Conservation (phyloP, 2,113 vertebrate genomes). For the Oceanodroma tethys region DNA sequence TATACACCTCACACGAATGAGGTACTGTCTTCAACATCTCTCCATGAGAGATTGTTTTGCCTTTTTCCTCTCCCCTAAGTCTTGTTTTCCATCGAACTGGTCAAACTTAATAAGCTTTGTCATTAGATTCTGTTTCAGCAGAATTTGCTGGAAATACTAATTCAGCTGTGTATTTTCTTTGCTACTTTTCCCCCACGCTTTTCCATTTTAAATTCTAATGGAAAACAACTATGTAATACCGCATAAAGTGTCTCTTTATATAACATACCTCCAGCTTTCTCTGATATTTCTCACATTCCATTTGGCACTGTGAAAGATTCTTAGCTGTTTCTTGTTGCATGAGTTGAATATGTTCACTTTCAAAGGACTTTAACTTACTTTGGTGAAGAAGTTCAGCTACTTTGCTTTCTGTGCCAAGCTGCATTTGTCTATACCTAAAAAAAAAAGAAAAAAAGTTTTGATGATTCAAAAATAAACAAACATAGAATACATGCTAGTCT, state of each 20-base stretch:
- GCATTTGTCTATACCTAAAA: conserved; percentile 87
- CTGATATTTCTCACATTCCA: conserved; percentile 96
- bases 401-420: conserved; percentile 87
- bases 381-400: conserved; percentile 89
- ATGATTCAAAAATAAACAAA: background rate
- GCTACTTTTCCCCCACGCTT: background rate
- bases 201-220: background rate
- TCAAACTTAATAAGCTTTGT: background rate
- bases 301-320: conserved; percentile 89
- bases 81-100: background rate
- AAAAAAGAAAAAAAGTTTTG: background rate
- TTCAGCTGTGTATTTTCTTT: background rate
- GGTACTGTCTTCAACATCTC: background rate
- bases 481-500: background rate
- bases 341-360: conserved; percentile 88
- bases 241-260: background rate
- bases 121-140: background rate
- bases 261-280: conserved; percentile 92
- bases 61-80: background rate
- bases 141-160: background rate
- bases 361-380: conserved; percentile 90
- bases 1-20: background rate
- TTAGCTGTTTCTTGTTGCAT: conserved; percentile 90
- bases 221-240: background rate
- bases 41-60: background rate